Percentiles rank a stretch among this genome's conserved stretches.
Evolutionary conservation across 2,888 invertebrate genomes (phyloP).

Genomic region (Epirrhoe tristata): DNA sequence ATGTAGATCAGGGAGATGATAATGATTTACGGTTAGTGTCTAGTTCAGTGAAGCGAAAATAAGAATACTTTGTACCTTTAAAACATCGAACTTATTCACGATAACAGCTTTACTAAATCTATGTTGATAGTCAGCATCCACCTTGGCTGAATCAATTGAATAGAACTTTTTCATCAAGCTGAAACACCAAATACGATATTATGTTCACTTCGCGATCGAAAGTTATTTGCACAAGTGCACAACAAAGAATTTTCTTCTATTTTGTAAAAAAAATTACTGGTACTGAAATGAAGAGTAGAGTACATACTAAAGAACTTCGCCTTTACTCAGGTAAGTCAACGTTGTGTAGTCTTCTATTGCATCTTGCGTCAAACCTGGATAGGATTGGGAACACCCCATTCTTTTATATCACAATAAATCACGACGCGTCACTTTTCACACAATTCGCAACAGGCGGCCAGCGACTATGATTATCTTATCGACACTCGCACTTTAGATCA

Average conservation of each 20-base stretch:
- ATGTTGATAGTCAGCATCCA: constrained; percentile 73
- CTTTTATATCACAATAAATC: constrained; percentile 13
- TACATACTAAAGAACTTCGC: constrained; percentile 87
- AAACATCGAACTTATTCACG: constrained; percentile 87
- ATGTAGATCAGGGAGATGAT: no score
- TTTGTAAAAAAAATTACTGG: background rate
- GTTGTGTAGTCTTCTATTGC: constrained; percentile 85
- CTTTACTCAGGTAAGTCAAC: constrained; percentile 86
- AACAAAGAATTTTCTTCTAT: background rate
- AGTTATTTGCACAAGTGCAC: background rate
- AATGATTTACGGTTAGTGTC: no score
- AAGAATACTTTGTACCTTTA: constrained; percentile 78
- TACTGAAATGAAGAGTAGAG: background rate
- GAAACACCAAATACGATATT: constrained; percentile 45
- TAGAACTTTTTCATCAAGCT: constrained; percentile 86
- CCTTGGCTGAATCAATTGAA: constrained; percentile 74
- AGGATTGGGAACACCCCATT: constrained; percentile 82
- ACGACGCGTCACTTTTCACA: background rate
- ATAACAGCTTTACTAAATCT: constrained; percentile 83
- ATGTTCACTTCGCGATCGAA: background rate
- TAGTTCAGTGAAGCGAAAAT: no score
- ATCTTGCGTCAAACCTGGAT: constrained; percentile 83
- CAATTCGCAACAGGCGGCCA: constrained; percentile 16
- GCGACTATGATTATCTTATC: constrained; percentile 29
- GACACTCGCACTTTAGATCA: background rate